phyloP scores from a whole-genome alignment of 2,113 vertebrate species.

The Pitta sordida region DNA sequence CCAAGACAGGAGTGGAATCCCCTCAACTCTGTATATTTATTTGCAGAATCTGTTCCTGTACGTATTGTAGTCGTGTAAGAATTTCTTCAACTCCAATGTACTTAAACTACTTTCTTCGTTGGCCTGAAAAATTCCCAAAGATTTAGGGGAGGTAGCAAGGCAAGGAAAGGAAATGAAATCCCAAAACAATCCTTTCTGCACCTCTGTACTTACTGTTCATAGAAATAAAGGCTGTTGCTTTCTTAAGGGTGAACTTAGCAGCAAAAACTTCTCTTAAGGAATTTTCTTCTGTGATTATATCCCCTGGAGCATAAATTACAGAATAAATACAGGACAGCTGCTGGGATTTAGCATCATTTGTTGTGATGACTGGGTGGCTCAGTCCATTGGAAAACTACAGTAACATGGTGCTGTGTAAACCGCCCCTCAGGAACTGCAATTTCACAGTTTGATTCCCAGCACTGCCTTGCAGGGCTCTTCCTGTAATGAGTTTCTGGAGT shows the following conservation, averaged over 20 bases:
- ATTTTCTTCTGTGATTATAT: conserved; percentile 15
- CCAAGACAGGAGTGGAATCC: rapidly evolving
- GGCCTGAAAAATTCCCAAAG: neutral
- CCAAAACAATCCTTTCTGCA: neutral
- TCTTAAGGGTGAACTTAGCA: neutral
- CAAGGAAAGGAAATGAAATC: too few species aligned
- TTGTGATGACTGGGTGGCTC: neutral
- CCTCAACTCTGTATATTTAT: neutral
- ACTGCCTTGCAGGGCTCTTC: conserved; percentile 39
- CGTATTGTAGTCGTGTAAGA: neutral
- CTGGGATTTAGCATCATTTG: conserved; percentile 22
- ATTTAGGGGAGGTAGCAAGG: neutral
- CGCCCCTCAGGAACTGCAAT: conserved; percentile 51
- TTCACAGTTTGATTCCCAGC: conserved; percentile 69
- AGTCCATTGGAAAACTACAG: conserved; percentile 23
- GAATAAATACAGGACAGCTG: conserved; percentile 8
- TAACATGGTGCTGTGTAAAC: neutral
- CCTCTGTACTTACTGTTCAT: neutral
- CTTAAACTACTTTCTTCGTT: neutral
- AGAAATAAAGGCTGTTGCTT: neutral
- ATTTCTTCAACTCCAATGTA: neutral
- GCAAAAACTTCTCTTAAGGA: conserved; percentile 9
- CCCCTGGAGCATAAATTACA: neutral
- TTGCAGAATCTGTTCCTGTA: neutral
- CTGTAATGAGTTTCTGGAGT: conserved; percentile 60